Evolutionary conservation across 2,888 invertebrate genomes (phyloP).

Genomic region (Hypolimnas misippus): DNA sequence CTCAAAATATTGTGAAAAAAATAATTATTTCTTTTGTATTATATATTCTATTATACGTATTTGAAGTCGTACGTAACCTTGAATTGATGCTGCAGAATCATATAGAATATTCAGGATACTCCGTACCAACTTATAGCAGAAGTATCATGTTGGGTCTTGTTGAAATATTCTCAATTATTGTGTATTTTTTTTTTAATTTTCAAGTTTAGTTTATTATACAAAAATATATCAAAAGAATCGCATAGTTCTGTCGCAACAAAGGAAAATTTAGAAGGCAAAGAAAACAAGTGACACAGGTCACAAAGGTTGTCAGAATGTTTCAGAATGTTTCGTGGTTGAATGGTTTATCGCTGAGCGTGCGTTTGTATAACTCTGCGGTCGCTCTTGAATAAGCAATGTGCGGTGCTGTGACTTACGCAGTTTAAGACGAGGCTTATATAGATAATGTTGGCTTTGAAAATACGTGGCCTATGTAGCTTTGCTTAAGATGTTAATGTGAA

Average conservation of each 20-base stretch:
- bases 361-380: constrained; percentile 5
- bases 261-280: constrained; percentile 23
- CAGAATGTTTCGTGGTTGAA: constrained; percentile 21
- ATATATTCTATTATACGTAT: too few relatives aligned
- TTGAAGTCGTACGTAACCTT: too few relatives aligned
- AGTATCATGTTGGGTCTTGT: too few relatives aligned
- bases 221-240: too few relatives aligned
- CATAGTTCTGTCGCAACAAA: not conserved
- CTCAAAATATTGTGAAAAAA: too few relatives aligned
- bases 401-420: constrained; percentile 9
- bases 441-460: constrained; percentile 9
- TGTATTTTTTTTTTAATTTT: too few relatives aligned
- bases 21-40: too few relatives aligned
- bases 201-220: too few relatives aligned
- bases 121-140: too few relatives aligned
- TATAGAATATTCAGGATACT: too few relatives aligned
- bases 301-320: constrained; percentile 10
- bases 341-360: constrained; percentile 28
- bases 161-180: too few relatives aligned
- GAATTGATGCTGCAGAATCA: too few relatives aligned
- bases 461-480: not conserved
- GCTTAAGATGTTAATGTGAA: not conserved
- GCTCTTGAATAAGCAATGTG: constrained; percentile 37
- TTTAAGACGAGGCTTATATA: constrained; percentile 7
- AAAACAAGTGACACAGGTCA: constrained; percentile 32